These are phyloP conservation scores for roundworm (Caenorhabditis elegans) DNA, from an alignment of 1,140 invertebrate species.

Conservation along the genomic window WBcel235 BX284606.5:4164501-4165000, in stretches of 20 bases:
- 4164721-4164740: background rate
- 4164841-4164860: slow-evolving; percentile 37
- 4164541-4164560: slow-evolving; percentile 26
- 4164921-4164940: too few relatives aligned
- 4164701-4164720: background rate
- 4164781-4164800: slow-evolving; percentile 32
- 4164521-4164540: background rate
- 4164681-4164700: too few relatives aligned
- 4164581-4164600: background rate
- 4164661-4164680: background rate
- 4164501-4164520: slow-evolving; percentile 29
- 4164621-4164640: background rate
- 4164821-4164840: background rate
- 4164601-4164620: slow-evolving; percentile 19
- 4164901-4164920: background rate
- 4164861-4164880: slow-evolving; percentile 33
- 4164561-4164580: slow-evolving; percentile 33
- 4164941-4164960: background rate
- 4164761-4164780: slow-evolving; percentile 34
- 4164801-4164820: slow-evolving; percentile 27
- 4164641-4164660: slow-evolving; percentile 9
- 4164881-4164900: slow-evolving; percentile 34
- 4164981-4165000: too few relatives aligned
- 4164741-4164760: slow-evolving; percentile 35
- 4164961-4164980: too few relatives aligned